A percentile compares a stretch with the other conserved stretches of the same genome.
Evolutionary conservation across 2,113 vertebrate genomes (phyloP).

Genomic region (Rattus norvegicus): GRCr8 NC_086019.1:156391001-156391500

Average conservation of each 20-base stretch:
- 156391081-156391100: slow-evolving; percentile 54
- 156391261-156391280: slow-evolving; percentile 68
- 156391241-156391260: slow-evolving; percentile 77
- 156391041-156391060: slow-evolving; percentile 42
- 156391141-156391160: slow-evolving; percentile 64
- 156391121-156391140: background rate
- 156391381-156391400: slow-evolving; percentile 38
- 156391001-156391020: background rate
- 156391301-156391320: slow-evolving; percentile 75
- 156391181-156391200: slow-evolving; percentile 79
- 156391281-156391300: slow-evolving; percentile 78
- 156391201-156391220: slow-evolving; percentile 79
- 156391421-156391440: too few species aligned
- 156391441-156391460: too few species aligned
- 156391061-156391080: slow-evolving; percentile 45
- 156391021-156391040: slow-evolving; percentile 58
- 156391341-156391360: slow-evolving; percentile 41
- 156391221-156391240: slow-evolving; percentile 82
- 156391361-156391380: background rate
- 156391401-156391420: too few species aligned
- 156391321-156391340: slow-evolving; percentile 65
- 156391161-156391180: slow-evolving; percentile 77
- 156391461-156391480: too few species aligned
- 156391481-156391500: too few species aligned
- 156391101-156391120: slow-evolving; percentile 70